Base-by-base conservation (phyloP, 2,797 vertebrate species). In the Cuniculus paca region DNA sequence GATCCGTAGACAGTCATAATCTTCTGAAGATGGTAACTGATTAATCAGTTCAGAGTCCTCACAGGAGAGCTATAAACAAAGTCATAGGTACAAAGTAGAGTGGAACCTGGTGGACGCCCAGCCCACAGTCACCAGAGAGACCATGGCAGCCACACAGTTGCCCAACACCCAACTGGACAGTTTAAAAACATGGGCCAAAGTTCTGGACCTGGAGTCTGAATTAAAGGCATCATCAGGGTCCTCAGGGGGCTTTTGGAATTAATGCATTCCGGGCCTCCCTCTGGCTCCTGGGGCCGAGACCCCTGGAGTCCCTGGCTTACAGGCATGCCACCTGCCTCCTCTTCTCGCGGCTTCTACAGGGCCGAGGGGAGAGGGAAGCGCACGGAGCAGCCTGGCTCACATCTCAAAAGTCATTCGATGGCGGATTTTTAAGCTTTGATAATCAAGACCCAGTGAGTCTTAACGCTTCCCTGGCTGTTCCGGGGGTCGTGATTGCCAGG, bases 111-210 rank as follows among this genome's bases (percentile, higher is more conserved):
- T 20, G 10, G 52, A 48, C 48, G 34, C 17, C 52, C 14, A 54
- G 22, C 1, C 0, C 42, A n/a, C 12, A 19, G 54, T 4, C n/a
- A 12, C 61, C 14, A 10, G 50, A 70, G 8, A 0, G 0, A 34
- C 13, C 68, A 1, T 0, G 9, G 36, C 65, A 6, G 19, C 75
- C 50, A 0, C 6, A 17, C 31, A 20, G 42, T 8, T 34, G 20
- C 12, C 7, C 6, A 0, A 28, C 19, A 12, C 2, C 45, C 26
- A 24, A 1, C 52, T 5, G 2, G 11, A 48, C 5, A 1, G n/a
- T 24, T 26, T 77, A n/a, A 56, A 63, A 28, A 31, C 19, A 0
- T 17, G 17, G 31, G 45, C 60, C 61, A 1, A 12, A 0, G 26
- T 7, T 6, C 34, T 13, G 72, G 45, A n/a, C 72, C 61, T 1